Percentiles rank a stretch among this genome's conserved stretches.
These are phyloP conservation scores for Indri indri DNA, from an alignment of 2,113 vertebrate species.

Conservation along the genomic window DNA sequence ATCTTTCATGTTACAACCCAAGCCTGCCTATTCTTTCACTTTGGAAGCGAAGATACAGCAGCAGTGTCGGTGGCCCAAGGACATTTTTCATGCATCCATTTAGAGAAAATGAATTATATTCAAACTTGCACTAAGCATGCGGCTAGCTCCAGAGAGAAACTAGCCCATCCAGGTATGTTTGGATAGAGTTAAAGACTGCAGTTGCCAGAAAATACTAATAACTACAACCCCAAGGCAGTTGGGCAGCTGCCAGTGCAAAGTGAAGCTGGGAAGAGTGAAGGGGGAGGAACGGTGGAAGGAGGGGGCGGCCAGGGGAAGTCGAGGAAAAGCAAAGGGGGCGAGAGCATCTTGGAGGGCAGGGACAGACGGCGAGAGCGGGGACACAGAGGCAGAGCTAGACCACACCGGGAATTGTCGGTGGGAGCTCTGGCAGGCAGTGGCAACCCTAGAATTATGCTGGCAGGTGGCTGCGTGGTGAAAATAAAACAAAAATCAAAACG, in stretches of 20 bases:
- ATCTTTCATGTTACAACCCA: not conserved
- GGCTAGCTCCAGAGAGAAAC: not conserved
- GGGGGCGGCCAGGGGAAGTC: not conserved
- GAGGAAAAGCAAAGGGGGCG: not conserved
- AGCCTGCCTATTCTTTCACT: not conserved
- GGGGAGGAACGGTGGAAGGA: not conserved
- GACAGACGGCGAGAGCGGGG: not conserved
- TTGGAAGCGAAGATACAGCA: not conserved
- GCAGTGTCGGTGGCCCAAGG: not conserved
- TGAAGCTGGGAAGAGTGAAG: not conserved
- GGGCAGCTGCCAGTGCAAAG: not conserved
- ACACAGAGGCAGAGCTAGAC: not conserved
- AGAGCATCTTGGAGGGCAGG: not conserved
- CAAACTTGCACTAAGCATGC: not conserved
- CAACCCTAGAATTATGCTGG: constrained; percentile 64
- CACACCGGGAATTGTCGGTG: not conserved
- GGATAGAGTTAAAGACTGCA: not conserved
- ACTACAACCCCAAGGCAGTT: not conserved
- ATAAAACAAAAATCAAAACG: constrained; percentile 71
- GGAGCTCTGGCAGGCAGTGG: constrained; percentile 33
- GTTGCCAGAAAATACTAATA: not conserved
- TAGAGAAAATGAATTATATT: not conserved
- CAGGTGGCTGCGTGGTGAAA: not conserved
- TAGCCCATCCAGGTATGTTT: not conserved
- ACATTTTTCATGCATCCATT: not conserved